Evolutionary conservation across 2,797 vertebrate genomes (phyloP), one percentile per base, ranked within the genome.

Genomic region (Silurus aristotelis): DNA sequence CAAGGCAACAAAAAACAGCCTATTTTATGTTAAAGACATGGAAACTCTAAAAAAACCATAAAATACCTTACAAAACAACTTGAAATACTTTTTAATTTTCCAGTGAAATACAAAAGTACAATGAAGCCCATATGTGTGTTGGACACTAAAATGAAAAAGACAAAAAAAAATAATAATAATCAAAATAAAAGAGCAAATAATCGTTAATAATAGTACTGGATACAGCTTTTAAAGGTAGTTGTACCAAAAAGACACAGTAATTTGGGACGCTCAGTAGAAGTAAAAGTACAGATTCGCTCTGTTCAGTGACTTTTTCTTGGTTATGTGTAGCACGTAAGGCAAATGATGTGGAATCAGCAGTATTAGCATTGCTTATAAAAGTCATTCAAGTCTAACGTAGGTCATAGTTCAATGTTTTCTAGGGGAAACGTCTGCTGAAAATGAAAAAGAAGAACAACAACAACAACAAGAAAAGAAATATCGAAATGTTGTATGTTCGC

Each of bases 51-150:
- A 89, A 86, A 93, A 31, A 31, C 1, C 90, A 91, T 89, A 86
- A 85, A 92, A 86, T 88, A 93, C 91, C 86, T 92, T 91, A 92
- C 91, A 94, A 94, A 93, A 93, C 90, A 91, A 90, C 86, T 93
- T 89, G 91, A 90, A 87, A 88, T 91, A 87, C 89, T 82, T 91
- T 80, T 86, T 89, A 87, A 89, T 85, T 88, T 82, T 85, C 90
- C 87, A 85, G 86, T 90, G 88, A 80, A 88, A 88, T 90, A 91
- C 90, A 91, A 60, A 60, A 86, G 77, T 87, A 84, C 88, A 91
- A 91, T 88, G 58, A 64, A 77, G 78, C 87, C 91, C 87, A 87
- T 78, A 58, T 85, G 73, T 75, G 83, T 84, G 91, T 89, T 92
- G 89, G 75, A 83, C 27, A 75, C 46, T 72, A 86, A 91, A 90